Evolutionary conservation across 2,113 vertebrate species (phyloP).

Genomic region (Python bivittatus): DNA sequence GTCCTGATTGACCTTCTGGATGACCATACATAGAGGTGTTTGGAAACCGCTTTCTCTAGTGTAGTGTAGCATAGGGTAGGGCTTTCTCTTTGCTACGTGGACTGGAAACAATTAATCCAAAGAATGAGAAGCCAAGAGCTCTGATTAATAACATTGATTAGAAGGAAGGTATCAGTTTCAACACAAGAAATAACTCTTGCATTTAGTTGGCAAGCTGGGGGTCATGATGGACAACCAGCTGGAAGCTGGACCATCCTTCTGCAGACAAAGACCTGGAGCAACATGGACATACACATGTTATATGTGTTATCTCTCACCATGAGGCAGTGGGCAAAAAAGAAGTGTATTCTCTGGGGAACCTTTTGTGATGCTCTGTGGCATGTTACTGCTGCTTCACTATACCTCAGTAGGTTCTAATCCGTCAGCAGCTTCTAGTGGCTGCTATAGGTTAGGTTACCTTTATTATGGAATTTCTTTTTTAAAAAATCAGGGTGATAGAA

Average conservation of each 20-base stretch:
- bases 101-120: background rate
- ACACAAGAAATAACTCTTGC: background rate
- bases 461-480: background rate
- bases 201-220: background rate
- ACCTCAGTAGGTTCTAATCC: background rate
- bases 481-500: background rate
- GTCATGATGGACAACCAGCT: background rate
- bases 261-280: background rate
- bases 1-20: background rate
- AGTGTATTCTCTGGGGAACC: background rate
- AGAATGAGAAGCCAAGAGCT: background rate
- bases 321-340: background rate
- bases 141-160: background rate
- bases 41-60: background rate
- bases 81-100: background rate
- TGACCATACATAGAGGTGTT: background rate
- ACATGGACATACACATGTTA: background rate
- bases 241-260: background rate
- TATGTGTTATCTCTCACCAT: background rate
- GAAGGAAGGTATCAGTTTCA: background rate
- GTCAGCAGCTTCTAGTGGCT: background rate
- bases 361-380: background rate
- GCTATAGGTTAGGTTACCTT: background rate
- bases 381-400: background rate
- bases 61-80: background rate